These are phyloP conservation scores for Xylophagus ater DNA, from an alignment of 2,888 invertebrate genomes.

Conservation along the genomic window DNA sequence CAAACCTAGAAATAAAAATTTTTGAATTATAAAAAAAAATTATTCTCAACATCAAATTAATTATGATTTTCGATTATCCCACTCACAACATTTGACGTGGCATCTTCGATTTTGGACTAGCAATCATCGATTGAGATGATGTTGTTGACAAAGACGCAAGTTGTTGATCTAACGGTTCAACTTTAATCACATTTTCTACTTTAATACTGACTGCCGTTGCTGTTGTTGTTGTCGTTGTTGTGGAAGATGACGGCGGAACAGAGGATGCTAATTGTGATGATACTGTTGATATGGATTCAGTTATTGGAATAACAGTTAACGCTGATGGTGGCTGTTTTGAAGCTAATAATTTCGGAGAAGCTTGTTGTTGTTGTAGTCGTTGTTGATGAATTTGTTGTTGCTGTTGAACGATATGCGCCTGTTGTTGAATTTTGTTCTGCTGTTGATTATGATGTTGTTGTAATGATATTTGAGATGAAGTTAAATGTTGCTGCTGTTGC, in stretches of 20 bases:
- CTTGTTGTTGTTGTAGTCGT: conserved; percentile 13
- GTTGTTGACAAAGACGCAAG: conserved; percentile 6
- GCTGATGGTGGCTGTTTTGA: conserved; percentile 3
- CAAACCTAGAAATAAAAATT: conserved; percentile 46
- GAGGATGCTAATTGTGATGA: conserved; percentile 17
- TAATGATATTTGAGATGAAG: too few species aligned
- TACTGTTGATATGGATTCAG: conserved; percentile 17
- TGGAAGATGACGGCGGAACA: conserved; percentile 13
- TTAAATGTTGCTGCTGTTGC: conserved; percentile 18
- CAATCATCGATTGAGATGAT: conserved; percentile 10
- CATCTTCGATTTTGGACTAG: conserved; percentile 36
- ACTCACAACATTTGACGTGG: conserved; percentile 42
- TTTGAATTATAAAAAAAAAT: conserved; percentile 3
- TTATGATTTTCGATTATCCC: conserved; percentile 30
- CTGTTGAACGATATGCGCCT: conserved; percentile 12
- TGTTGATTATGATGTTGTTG: conserved; percentile 17
- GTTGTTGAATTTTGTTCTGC: conserved; percentile 15
- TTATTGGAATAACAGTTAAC: conserved; percentile 10
- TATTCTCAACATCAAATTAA: neutral
- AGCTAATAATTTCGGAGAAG: too few species aligned
- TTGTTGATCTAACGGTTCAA: conserved; percentile 6
- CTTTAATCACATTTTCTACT: conserved; percentile 10
- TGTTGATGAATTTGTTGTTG: conserved; percentile 15
- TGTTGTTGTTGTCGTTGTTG: conserved; percentile 15
- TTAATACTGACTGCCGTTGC: conserved; percentile 13